Evolutionary conservation across 2,797 vertebrate species (phyloP).

Genomic region (Galago senegalensis): DNA sequence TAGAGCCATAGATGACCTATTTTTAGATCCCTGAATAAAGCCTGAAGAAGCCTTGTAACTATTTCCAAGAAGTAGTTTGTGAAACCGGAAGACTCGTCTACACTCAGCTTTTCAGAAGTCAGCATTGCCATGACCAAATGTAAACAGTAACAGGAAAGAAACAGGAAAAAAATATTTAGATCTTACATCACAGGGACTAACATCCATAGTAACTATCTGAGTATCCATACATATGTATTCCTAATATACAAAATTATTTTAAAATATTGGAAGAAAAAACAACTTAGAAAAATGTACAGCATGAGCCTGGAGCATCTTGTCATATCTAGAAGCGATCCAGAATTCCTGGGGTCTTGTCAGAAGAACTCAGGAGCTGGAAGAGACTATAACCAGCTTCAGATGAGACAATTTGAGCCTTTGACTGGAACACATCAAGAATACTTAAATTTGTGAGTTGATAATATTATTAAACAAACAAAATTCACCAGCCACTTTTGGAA

Average conservation of each 20-base stretch:
- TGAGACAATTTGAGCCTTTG: background rate
- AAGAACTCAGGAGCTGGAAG: background rate
- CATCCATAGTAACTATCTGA: background rate
- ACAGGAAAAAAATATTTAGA: background rate
- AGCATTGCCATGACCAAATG: background rate
- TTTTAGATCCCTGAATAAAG: background rate
- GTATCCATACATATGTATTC: background rate
- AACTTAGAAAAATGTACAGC: background rate
- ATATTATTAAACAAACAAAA: background rate
- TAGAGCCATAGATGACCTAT: background rate
- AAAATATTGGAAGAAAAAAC: background rate
- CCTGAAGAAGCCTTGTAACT: background rate
- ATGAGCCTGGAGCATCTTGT: background rate
- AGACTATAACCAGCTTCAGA: background rate
- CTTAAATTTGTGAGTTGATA: background rate
- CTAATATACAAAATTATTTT: background rate
- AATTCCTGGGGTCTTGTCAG: background rate
- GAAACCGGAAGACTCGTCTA: background rate
- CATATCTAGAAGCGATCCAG: background rate
- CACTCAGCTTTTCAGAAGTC: background rate
- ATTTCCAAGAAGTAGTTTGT: background rate
- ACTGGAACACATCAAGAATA: background rate
- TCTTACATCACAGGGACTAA: background rate
- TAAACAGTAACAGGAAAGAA: background rate
- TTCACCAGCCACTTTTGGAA: background rate